These are phyloP conservation scores for Drosophila orosa DNA, from an alignment of 1,140 invertebrate species.

Conservation along the genomic window DNA sequence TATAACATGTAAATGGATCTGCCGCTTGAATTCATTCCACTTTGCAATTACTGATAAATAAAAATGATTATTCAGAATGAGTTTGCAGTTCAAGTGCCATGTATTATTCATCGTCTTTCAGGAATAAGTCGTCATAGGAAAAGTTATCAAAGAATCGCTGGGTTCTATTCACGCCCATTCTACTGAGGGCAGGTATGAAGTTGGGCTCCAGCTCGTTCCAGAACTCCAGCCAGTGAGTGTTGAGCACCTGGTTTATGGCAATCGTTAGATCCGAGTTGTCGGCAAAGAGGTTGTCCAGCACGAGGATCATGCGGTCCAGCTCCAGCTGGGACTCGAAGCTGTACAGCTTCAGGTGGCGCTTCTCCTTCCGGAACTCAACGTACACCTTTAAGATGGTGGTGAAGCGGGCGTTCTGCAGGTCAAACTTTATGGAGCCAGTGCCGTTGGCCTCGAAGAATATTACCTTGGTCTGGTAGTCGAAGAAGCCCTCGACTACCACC, in stretches of 20 bases:
- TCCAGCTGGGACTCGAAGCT: slow-evolving; percentile 10
- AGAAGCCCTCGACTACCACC: slow-evolving; percentile 3
- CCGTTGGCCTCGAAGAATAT: slow-evolving; percentile 9
- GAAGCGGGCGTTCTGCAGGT: slow-evolving; percentile 41
- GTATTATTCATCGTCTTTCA: slow-evolving; percentile 14
- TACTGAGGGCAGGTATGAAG: slow-evolving; percentile 12
- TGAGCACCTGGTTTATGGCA: slow-evolving; percentile 39
- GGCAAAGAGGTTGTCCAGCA: slow-evolving; percentile 36
- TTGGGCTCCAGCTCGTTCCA: slow-evolving; percentile 52
- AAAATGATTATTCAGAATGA: not conserved
- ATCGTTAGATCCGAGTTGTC: slow-evolving; percentile 43
- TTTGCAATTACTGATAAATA: not conserved
- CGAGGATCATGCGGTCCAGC: slow-evolving; percentile 43
- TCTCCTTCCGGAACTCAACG: slow-evolving; percentile 37
- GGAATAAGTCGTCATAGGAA: slow-evolving; percentile 52
- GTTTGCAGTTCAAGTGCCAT: not conserved
- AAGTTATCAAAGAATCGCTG: not conserved
- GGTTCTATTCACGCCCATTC: not conserved
- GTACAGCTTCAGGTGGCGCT: slow-evolving; percentile 46
- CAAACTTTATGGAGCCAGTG: slow-evolving; percentile 14
- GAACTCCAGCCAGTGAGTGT: slow-evolving; percentile 48
- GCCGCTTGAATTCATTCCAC: not conserved
- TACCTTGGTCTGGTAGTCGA: slow-evolving; percentile 18
- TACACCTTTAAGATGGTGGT: slow-evolving; percentile 22
- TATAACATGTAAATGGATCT: not conserved